Evolutionary conservation across 2,888 invertebrate genomes (phyloP).

Genomic region (Drosophila tanythrix): DNA sequence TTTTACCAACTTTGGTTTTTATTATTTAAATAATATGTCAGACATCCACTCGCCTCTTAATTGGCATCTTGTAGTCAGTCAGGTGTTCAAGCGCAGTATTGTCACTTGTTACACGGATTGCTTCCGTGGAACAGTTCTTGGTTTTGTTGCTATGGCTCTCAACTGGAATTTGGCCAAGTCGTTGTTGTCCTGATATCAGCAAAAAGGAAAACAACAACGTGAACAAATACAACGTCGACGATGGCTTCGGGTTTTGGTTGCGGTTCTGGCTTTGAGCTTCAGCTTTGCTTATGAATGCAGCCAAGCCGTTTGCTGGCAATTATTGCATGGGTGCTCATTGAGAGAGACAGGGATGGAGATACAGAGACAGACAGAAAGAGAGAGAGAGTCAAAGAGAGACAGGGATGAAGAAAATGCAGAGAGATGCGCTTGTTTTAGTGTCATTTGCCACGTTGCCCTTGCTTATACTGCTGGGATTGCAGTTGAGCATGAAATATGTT

Average conservation of each 20-base stretch:
- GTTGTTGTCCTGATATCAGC: constrained; percentile 8
- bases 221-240: constrained; percentile 24
- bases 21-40: not conserved
- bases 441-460: constrained; percentile 56
- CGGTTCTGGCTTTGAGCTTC: constrained; percentile 29
- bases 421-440: constrained; percentile 48
- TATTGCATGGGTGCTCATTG: constrained; percentile 31
- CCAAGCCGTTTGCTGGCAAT: constrained; percentile 65
- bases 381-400: not conserved
- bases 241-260: constrained; percentile 27
- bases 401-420: not conserved
- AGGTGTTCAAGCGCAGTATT: not conserved
- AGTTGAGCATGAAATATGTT: constrained; percentile 69
- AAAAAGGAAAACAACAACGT: constrained; percentile 5
- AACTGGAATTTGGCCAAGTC: constrained; percentile 40
- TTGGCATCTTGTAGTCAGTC: constrained; percentile 24
- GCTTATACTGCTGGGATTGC: constrained; percentile 47
- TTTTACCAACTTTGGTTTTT: not conserved
- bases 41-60: not conserved
- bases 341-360: constrained; percentile 1
- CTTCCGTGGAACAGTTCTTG: constrained; percentile 31
- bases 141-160: constrained; percentile 41
- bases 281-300: constrained; percentile 54
- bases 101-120: constrained; percentile 29
- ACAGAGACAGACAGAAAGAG: not conserved